Conservation (phyloP, 2,888 invertebrate species). For the Caprella mutica region DNA sequence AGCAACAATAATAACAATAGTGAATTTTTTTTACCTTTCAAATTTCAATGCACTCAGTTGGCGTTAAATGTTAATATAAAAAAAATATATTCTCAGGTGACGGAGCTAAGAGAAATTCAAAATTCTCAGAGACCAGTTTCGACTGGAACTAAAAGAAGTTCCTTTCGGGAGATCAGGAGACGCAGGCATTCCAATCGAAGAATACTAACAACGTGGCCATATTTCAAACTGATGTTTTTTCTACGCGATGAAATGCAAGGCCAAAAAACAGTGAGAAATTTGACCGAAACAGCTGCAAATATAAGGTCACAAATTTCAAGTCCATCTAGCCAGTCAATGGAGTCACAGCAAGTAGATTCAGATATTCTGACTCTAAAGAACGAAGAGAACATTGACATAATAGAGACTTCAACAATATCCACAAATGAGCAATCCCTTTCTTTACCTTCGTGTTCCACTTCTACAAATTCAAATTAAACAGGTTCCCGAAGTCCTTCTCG, state of each 20-base stretch:
- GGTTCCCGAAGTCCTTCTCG: neutral
- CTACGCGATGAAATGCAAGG: slow-evolving; percentile 6
- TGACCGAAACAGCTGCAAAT: neutral
- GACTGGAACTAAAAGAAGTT: slow-evolving; percentile 13
- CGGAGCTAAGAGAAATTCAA: slow-evolving; percentile 15
- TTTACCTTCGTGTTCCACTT: too few species aligned
- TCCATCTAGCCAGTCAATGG: too few species aligned
- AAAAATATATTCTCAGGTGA: slow-evolving; percentile 9
- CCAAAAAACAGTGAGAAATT: neutral
- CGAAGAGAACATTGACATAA: too few species aligned
- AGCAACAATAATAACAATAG: too few species aligned
- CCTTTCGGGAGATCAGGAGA: slow-evolving; percentile 10
- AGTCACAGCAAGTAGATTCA: too few species aligned
- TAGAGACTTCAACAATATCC: too few species aligned
- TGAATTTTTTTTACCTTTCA: too few species aligned
- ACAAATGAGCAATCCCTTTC: too few species aligned
- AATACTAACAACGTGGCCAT: slow-evolving; percentile 9
- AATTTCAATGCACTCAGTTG: too few species aligned
- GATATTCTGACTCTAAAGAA: too few species aligned
- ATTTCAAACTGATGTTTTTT: slow-evolving; percentile 10
- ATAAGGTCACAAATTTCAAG: neutral
- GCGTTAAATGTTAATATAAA: too few species aligned
- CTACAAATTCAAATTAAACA: too few species aligned
- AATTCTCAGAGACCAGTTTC: slow-evolving; percentile 17
- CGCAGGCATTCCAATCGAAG: slow-evolving; percentile 1